Evolutionary conservation across 2,888 invertebrate genomes (phyloP).

Genomic region (Diploptera punctata): DNA sequence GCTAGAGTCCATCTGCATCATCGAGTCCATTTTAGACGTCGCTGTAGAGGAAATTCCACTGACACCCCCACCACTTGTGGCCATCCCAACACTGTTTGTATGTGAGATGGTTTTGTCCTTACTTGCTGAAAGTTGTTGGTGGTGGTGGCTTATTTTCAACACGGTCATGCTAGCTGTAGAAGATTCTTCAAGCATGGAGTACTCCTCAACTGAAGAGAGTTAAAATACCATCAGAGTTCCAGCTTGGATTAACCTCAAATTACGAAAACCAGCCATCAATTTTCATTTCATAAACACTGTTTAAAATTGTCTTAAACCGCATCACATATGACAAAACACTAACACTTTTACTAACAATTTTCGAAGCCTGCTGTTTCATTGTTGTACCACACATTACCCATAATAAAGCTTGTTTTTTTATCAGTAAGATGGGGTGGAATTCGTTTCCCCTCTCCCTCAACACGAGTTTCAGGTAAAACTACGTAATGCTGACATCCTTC

Average conservation of each 20-base stretch:
- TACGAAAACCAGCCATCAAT: too few species aligned
- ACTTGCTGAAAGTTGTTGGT: not conserved
- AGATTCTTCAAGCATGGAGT: constrained; percentile 40
- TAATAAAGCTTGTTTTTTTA: too few species aligned
- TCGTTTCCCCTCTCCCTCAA: not conserved
- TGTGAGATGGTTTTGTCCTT: constrained; percentile 7
- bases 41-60: not conserved
- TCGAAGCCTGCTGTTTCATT: too few species aligned
- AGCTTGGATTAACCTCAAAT: too few species aligned
- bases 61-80: not conserved
- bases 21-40: constrained; percentile 26
- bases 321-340: too few species aligned
- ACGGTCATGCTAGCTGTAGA: constrained; percentile 40
- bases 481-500: constrained; percentile 8
- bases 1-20: constrained; percentile 5
- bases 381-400: too few species aligned
- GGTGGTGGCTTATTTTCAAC: constrained; percentile 37
- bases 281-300: too few species aligned
- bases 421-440: constrained; percentile 8
- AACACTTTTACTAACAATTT: too few species aligned
- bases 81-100: not conserved
- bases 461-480: too few species aligned
- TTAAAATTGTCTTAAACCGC: too few species aligned
- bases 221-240: too few species aligned
- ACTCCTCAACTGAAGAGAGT: too few species aligned